Base-by-base conservation (phyloP, 2,113 vertebrate genomes). In the Genyomyrus donnyi region DNA sequence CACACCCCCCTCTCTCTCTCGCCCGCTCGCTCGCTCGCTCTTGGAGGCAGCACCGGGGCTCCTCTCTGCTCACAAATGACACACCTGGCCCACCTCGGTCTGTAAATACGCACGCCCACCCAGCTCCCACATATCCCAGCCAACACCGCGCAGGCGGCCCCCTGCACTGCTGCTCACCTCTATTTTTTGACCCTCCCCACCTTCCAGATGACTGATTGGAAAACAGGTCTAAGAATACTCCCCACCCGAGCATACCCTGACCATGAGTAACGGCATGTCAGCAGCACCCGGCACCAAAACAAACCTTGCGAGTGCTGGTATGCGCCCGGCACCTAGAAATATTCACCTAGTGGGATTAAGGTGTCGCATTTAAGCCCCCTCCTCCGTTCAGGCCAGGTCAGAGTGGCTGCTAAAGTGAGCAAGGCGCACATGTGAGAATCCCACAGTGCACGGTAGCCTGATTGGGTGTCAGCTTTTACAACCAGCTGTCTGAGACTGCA, bases 131-230 rank as follows among this genome's bases (percentile, higher is more conserved):
- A 94, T 93, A 93, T 94, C 94, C 90, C 91, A 39, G 95, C 96
- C 94, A 97, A 96, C 97, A 97, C 92, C 46, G 24, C 91, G 93
- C 62, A 95, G 96, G 93, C 95, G 92, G 95, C 90, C 93, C 84
- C 92, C 94, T 94, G 62, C 91, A 96, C 89, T 70, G 95, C 95
- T 94, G 95, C 92, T 94, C 94, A 91, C 93, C 95, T 96, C 95
- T 98, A 97, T 97, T 97, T 97, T 96, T 95, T 96, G 97, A 96
- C 96, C 95, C 95, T 93, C 92, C 83, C 93, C 95, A 95, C 95
- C 91, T 90, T 90, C 95, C 94, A 95, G 97, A 96, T 95, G 93
- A 96, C 96, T 92, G 92, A 95, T 89, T 94, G 96, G 94, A 94
- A 96, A 96, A 94, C 90, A 91, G 92, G 87, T 94, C 97, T 96